Conservation (phyloP, 2,797 vertebrate genomes). For the Crenuchus spilurus region DNA sequence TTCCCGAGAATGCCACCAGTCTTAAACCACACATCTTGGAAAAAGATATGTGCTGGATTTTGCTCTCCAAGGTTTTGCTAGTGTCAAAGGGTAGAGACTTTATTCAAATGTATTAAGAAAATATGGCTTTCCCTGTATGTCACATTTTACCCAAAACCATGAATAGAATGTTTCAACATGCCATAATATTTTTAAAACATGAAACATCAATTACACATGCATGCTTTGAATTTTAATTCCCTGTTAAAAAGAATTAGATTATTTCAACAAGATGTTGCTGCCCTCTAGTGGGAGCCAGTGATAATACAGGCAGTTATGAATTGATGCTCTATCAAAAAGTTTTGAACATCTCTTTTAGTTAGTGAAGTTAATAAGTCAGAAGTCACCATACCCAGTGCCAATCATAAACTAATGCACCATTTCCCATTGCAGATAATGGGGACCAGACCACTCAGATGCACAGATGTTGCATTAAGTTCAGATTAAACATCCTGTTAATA, state of each 20-base stretch:
- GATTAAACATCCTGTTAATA: too few species aligned
- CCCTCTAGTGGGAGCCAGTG: slow-evolving; percentile 26
- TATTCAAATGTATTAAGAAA: too few species aligned
- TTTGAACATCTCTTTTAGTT: too few species aligned
- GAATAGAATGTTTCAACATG: too few species aligned
- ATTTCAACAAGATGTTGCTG: slow-evolving; percentile 10
- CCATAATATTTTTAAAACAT: too few species aligned
- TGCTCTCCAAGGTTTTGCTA: not conserved
- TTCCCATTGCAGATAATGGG: too few species aligned
- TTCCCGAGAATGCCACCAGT: slow-evolving; percentile 24
- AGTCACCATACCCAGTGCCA: too few species aligned
- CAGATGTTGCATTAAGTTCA: too few species aligned
- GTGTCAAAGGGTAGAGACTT: not conserved
- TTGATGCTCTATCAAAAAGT: not conserved
- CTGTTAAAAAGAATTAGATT: not conserved
- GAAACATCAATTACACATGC: not conserved
- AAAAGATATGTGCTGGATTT: not conserved
- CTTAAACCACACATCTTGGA: not conserved
- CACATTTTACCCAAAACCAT: not conserved
- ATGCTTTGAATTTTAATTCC: not conserved
- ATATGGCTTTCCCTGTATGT: not conserved
- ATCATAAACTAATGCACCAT: too few species aligned
- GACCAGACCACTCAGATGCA: too few species aligned
- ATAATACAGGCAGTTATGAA: not conserved
- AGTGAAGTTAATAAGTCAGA: too few species aligned